Percentiles rank a stretch among this genome's conserved stretches.
Evolutionary conservation across 2,113 vertebrate species (phyloP).

Genomic region (Uria aalge): DNA sequence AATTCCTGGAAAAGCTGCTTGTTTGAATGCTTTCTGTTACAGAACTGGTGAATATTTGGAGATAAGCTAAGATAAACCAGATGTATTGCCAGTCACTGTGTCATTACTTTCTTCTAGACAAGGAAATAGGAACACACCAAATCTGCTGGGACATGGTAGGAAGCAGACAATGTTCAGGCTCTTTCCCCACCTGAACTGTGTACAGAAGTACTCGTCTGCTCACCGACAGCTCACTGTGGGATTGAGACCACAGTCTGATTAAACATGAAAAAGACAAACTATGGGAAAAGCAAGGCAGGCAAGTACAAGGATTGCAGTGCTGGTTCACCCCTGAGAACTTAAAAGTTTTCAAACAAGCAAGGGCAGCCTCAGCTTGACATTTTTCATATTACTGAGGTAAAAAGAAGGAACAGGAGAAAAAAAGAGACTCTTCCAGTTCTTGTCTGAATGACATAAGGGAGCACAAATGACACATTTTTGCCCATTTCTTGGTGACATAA

Average conservation of each 20-base stretch:
- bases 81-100: rapidly evolving
- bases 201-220: neutral
- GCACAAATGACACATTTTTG: neutral
- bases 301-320: neutral
- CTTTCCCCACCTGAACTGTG: neutral
- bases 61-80: neutral
- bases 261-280: neutral
- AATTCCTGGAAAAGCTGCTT: neutral
- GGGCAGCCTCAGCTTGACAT: neutral
- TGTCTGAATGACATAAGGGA: neutral
- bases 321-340: neutral
- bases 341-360: neutral
- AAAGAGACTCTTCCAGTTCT: neutral
- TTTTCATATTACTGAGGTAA: neutral
- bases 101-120: neutral
- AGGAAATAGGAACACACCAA: neutral
- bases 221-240: neutral
- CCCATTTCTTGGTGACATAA: neutral
- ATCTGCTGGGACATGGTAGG: neutral
- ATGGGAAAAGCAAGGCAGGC: neutral
- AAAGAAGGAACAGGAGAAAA: neutral
- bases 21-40: neutral
- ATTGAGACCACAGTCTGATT: neutral
- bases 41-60: neutral
- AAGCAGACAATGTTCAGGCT: neutral